Base-by-base conservation (phyloP, 2,888 invertebrate genomes). In the Polydrusus tereticollis region DNA sequence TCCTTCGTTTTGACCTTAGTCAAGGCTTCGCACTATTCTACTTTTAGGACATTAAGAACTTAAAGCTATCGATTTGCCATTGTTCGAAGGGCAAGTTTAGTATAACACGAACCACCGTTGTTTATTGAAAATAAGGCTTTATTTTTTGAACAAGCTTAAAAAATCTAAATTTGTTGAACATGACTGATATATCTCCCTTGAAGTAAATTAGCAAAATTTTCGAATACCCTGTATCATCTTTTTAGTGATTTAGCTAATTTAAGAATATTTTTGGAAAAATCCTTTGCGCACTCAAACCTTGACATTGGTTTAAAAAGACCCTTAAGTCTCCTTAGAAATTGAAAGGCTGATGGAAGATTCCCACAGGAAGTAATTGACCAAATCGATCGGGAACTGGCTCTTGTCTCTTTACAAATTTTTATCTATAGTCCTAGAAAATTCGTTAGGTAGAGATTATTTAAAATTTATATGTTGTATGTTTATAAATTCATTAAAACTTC, bases 41-140 rank as follows among this genome's bases (percentile, higher is more conserved):
- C 59, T 14, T 52, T 52, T 33, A 64, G 23, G 23, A 52, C 36
- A 64, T 64, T 64, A 64, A 64, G 52, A 64, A 64, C 50, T 52
- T 50, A 52, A 2, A 16, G 45, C 23, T 43, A 60, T 60, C 45
- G 60, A 60, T 60, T 55, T 18, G 29, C 8, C 18, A 55, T 55
- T n/a, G 47, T 18, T 55, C 26, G 45, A 21, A 60, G 41, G 60
- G 41, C 26, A 43, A 60, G 43, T 26, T 60, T 38, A 38, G 26
- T 12, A 16, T 29, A 23, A 43, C 60, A 45, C 26, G 60, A 45
- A 43, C 23, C 4, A 18, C 29, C n/a, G 29, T 29, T 26, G 29
- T 7, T 0, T 29, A 8, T 0, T 26, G 26, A 23, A 26, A 26
- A 26, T n/a, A n/a, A 10, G 23, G 50, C 20, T 10, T 36, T 10